Evolutionary conservation across 2,797 vertebrate genomes (phyloP).

Genomic region (Alosa sapidissima): DNA sequence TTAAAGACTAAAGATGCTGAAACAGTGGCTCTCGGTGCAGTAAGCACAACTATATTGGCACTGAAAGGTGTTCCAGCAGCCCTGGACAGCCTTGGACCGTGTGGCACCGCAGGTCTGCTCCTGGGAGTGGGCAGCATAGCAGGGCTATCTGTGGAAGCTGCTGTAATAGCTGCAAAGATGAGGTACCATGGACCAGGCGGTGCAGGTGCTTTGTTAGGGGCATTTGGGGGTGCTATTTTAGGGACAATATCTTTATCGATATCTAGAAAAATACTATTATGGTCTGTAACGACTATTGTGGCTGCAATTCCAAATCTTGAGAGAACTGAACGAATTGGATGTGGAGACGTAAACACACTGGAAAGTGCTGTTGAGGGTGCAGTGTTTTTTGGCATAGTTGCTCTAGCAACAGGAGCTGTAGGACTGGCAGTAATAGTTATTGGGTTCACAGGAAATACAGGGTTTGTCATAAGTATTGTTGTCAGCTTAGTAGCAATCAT

Average conservation of each 20-base stretch:
- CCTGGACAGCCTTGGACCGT: background rate
- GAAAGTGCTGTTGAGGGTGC: background rate
- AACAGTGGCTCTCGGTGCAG: background rate
- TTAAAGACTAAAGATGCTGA: background rate
- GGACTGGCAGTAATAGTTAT: background rate
- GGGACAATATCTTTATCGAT: background rate
- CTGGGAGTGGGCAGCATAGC: background rate
- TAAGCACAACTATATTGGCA: background rate
- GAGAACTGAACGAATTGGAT: background rate
- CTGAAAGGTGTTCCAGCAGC: background rate
- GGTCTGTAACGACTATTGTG: background rate
- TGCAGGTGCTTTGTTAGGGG: background rate
- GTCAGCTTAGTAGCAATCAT: background rate
- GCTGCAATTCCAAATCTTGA: background rate
- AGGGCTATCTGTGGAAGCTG: background rate
- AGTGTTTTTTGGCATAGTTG: background rate
- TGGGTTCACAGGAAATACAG: background rate
- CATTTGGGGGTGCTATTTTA: background rate
- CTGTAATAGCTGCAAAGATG: conserved; percentile 1
- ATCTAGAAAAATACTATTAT: background rate
- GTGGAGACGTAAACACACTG: background rate
- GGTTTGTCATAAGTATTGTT: background rate
- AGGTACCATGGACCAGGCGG: background rate
- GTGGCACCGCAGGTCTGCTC: background rate
- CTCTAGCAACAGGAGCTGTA: background rate